These are phyloP conservation scores for Helarctos malayanus DNA, from an alignment of 2,797 vertebrate species.

Conservation along the genomic window DNA sequence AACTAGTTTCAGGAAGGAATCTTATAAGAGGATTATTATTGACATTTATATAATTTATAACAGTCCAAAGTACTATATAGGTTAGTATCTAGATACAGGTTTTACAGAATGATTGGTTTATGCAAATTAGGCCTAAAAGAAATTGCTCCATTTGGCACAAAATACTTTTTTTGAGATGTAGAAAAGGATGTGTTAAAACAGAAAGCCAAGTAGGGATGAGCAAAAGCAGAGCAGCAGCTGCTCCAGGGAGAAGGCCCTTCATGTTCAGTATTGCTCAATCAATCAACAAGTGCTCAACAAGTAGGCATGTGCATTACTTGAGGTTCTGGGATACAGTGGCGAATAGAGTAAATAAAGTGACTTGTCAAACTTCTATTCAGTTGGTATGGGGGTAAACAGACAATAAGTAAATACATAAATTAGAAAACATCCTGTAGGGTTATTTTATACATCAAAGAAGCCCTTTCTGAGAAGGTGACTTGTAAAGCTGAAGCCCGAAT, in stretches of 20 bases:
- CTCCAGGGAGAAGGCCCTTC: neutral
- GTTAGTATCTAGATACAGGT: neutral
- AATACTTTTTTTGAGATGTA: neutral
- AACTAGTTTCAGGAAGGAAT: neutral
- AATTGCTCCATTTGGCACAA: neutral
- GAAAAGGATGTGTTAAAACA: neutral
- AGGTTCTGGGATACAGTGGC: neutral
- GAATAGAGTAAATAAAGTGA: neutral
- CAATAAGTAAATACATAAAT: neutral
- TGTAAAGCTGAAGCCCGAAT: neutral
- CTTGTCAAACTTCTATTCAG: neutral
- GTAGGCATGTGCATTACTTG: neutral
- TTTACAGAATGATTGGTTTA: neutral
- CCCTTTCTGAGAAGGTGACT: neutral
- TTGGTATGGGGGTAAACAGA: neutral
- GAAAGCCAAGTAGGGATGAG: neutral
- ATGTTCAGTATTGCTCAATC: neutral
- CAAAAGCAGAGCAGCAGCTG: neutral
- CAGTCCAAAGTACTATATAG: neutral
- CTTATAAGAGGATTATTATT: neutral
- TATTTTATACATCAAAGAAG: neutral
- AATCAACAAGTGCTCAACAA: neutral
- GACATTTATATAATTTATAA: conserved; percentile 25
- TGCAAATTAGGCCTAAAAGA: conserved; percentile 4
- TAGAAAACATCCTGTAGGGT: neutral